Percentiles rank a stretch among this genome's conserved stretches.
Conservation (phyloP, 1,140 invertebrate genomes). For the Scaptomyza pallida region DNA sequence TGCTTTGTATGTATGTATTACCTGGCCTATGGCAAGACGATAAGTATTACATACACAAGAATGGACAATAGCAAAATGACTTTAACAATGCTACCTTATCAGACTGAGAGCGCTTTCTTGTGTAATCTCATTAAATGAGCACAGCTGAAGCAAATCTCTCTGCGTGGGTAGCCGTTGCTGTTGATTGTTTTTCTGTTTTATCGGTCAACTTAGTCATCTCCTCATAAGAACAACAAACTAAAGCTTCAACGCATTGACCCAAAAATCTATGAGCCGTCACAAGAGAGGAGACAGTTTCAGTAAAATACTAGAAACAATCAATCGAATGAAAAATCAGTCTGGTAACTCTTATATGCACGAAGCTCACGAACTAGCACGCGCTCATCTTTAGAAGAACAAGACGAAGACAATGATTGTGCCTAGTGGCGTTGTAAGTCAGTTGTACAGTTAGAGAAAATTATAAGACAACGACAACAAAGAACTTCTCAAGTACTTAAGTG, state of each 20-base stretch:
- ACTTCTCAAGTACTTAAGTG: constrained; percentile 17
- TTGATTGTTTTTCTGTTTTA: constrained; percentile 5
- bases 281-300: neutral
- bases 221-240: constrained; percentile 18
- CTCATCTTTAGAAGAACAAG: constrained; percentile 11
- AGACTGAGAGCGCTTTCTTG: constrained; percentile 17
- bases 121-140: constrained; percentile 13
- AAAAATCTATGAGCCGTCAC: constrained; percentile 47
- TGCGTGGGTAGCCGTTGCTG: neutral
- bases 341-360: neutral
- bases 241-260: constrained; percentile 37
- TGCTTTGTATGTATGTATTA: constrained; percentile 11
- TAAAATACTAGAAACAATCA: neutral
- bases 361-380: constrained; percentile 9
- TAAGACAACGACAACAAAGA: constrained; percentile 69
- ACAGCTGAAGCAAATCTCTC: neutral
- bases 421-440: constrained; percentile 50
- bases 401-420: constrained; percentile 17
- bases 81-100: constrained; percentile 21
- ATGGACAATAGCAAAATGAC: neutral
- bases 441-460: constrained; percentile 75
- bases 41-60: neutral
- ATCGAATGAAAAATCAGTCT: neutral
- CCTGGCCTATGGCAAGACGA: neutral
- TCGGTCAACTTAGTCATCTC: constrained; percentile 18